Base-by-base conservation (phyloP, 2,888 invertebrate species). In the Trachelus iudaicus region DNA sequence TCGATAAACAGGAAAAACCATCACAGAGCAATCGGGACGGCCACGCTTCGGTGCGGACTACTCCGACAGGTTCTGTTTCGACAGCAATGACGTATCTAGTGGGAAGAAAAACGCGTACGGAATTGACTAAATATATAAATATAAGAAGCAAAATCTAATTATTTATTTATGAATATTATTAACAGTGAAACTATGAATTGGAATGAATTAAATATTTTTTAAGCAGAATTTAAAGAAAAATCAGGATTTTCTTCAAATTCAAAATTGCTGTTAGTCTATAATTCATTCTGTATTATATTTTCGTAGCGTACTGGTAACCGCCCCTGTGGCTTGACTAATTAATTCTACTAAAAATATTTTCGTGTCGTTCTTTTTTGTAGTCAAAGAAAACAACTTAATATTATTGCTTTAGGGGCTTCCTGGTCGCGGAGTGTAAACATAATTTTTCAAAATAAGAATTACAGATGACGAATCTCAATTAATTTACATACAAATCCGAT, bases 1-100 rank as follows among this genome's bases (percentile, higher is more conserved):
- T 83, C 83, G 83, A 83, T 83, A 83, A 83, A 83, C 82, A 83
- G 82, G 83, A 83, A 83, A 83, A 83, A 83, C 82, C 83, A 82
- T 83, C 81, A 81, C 80, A 80, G 81, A 82, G 81, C 80, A 83
- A 83, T 83, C 83, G 81, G 75, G 77, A 76, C 78, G 74, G 79
- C 74, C 77, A 81, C 78, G 80, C 75, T 79, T 79, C 76, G 79
- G 40, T 79, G 35, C 77, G 73, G 69, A 74, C 69, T 75, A 76
- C 69, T 73, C 76, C 73, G 73, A 78, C 78, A 74, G 69, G 35
- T 31, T 76, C 75, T 30, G 73, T 69, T 69, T 79, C 73, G 75
- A 77, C 73, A 68, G 76, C 56, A 56, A 23, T 2, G 23, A 23
- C 23, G 23, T 56, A 56, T 23, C 23, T 56, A 23, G 2, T 23